Evolutionary conservation across 2,888 invertebrate genomes (phyloP).

Genomic region (Helleia helle): DNA sequence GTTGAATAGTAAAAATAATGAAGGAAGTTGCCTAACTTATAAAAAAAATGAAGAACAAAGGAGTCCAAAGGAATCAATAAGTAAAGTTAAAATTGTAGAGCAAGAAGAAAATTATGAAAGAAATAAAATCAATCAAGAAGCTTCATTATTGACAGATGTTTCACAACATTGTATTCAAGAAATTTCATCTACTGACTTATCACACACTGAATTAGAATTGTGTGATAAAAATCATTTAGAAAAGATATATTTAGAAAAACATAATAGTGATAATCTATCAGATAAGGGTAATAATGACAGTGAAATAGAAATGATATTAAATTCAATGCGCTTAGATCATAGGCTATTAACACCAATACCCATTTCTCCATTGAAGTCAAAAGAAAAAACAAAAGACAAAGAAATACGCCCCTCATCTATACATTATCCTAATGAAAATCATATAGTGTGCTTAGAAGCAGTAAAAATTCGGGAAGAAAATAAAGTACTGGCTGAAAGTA

Average conservation of each 20-base stretch:
- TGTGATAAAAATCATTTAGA: constrained; percentile 23
- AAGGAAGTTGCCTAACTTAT: too few species aligned
- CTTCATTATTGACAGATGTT: too few species aligned
- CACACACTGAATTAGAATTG: constrained; percentile 20
- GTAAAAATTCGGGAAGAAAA: constrained; percentile 28
- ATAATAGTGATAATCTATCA: constrained; percentile 31
- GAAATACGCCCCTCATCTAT: background rate
- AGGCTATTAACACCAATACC: constrained; percentile 46
- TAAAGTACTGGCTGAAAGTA: constrained; percentile 24
- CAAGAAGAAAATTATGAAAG: too few species aligned
- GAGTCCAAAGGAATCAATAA: too few species aligned
- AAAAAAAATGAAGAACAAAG: too few species aligned
- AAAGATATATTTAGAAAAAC: constrained; percentile 35
- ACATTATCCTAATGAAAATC: constrained; percentile 1
- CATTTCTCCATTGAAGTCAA: constrained; percentile 31
- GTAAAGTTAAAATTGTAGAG: too few species aligned
- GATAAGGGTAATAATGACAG: constrained; percentile 29
- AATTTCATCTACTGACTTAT: constrained; percentile 12
- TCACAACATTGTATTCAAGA: constrained; percentile 4
- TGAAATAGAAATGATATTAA: constrained; percentile 49
- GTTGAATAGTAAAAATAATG: background rate
- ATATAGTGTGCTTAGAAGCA: constrained; percentile 24
- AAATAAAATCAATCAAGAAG: too few species aligned
- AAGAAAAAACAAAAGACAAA: constrained; percentile 11
- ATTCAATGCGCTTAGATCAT: constrained; percentile 35